These are phyloP conservation scores for Camponotus fellah DNA, from an alignment of 2,888 invertebrate species.

Conservation along the genomic window DNA sequence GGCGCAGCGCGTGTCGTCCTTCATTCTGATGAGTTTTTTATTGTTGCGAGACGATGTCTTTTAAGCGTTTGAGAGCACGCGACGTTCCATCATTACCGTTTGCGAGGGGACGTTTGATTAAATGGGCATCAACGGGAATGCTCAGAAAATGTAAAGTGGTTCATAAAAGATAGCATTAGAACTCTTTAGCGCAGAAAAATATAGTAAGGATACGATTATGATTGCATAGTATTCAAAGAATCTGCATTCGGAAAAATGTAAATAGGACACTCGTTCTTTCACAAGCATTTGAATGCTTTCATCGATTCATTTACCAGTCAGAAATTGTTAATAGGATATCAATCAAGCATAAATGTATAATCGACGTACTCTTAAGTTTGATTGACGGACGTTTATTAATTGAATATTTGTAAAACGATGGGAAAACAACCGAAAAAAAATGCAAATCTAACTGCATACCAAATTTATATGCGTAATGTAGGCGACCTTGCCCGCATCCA, in stretches of 20 bases:
- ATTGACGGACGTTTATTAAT: slow-evolving; percentile 59
- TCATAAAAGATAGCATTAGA: not conserved
- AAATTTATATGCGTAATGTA: slow-evolving; percentile 48
- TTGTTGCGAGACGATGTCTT: slow-evolving; percentile 54
- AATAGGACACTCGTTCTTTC: slow-evolving; percentile 58
- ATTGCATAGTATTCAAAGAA: slow-evolving; percentile 26
- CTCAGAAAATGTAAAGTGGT: not conserved
- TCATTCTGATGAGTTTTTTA: slow-evolving; percentile 51
- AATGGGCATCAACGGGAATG: not conserved
- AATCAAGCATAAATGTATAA: slow-evolving; percentile 46
- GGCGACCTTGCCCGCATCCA: slow-evolving; percentile 66
- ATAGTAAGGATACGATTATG: slow-evolving; percentile 55
- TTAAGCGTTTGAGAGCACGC: slow-evolving; percentile 52
- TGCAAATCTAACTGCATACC: not conserved
- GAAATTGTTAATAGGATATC: slow-evolving; percentile 57
- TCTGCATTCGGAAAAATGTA: slow-evolving; percentile 60
- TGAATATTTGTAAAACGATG: not conserved
- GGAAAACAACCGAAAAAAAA: slow-evolving; percentile 10
- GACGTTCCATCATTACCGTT: slow-evolving; percentile 47
- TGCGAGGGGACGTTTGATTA: slow-evolving; percentile 26
- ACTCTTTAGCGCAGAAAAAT: not conserved
- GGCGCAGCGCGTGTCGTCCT: slow-evolving; percentile 51
- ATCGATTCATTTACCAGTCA: slow-evolving; percentile 41
- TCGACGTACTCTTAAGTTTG: slow-evolving; percentile 8
- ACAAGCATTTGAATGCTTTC: slow-evolving; percentile 24